A percentile compares a stretch with the other conserved stretches of the same genome.
phyloP scores from a whole-genome alignment of 2,888 invertebrate species.

The Pyrochroa serraticornis region DNA sequence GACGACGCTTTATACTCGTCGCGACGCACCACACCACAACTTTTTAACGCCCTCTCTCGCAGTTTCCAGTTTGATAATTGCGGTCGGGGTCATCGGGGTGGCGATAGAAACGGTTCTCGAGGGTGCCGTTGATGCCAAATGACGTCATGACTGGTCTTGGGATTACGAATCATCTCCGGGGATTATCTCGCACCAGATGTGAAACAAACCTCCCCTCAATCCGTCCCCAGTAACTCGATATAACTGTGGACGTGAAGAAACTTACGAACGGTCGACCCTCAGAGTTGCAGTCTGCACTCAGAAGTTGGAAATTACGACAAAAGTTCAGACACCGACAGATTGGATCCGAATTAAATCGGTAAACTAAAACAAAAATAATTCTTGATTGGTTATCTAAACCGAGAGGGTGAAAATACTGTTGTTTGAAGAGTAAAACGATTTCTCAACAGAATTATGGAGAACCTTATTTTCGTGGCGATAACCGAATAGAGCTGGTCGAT shows the following conservation, averaged over 20 bases:
- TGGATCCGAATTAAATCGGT: no score
- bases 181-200: conserved; percentile 46
- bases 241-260: conserved; percentile 54
- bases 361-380: no score
- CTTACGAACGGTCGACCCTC: conserved; percentile 36
- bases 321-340: no score
- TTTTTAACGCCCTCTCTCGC: not conserved
- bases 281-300: conserved; percentile 18
- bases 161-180: conserved; percentile 29
- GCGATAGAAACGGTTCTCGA: conserved; percentile 27
- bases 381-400: no score
- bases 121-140: conserved; percentile 40
- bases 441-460: no score
- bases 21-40: not conserved
- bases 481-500: no score
- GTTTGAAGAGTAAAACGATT: no score
- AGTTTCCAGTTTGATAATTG: no score
- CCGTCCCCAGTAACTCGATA: conserved; percentile 53
- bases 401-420: no score
- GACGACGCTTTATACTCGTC: no score
- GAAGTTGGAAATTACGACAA: not conserved
- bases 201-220: conserved; percentile 39
- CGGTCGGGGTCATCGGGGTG: no score
- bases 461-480: no score
- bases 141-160: conserved; percentile 52